These are phyloP conservation scores for Epinephelus moara DNA, from an alignment of 2,113 vertebrate species.

Conservation along the genomic window DNA sequence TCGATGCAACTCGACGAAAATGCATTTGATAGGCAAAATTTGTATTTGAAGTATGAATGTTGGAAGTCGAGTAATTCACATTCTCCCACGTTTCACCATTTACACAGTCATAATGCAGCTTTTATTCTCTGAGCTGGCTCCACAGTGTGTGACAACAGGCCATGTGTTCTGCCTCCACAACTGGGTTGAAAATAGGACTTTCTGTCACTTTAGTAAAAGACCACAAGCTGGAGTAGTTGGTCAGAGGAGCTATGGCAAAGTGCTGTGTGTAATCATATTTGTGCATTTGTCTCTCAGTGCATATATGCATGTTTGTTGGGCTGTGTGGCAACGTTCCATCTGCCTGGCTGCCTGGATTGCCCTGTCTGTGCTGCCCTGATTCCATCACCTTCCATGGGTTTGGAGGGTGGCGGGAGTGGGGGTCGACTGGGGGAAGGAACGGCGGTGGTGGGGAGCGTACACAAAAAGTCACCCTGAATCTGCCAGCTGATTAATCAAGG, in stretches of 20 bases:
- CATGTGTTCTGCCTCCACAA: constrained; percentile 39
- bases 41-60: background rate
- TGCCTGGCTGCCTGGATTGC: constrained; percentile 58
- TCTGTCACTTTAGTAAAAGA: constrained; percentile 42
- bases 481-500: constrained; percentile 92
- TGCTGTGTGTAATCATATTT: constrained; percentile 37
- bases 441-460: constrained; percentile 67
- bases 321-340: constrained; percentile 59
- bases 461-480: constrained; percentile 90
- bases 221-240: constrained; percentile 41
- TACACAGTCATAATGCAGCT: background rate
- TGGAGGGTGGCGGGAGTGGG: constrained; percentile 16
- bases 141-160: constrained; percentile 61
- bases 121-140: constrained; percentile 40
- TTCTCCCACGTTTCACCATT: background rate
- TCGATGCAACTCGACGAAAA: constrained; percentile 2
- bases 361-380: constrained; percentile 70
- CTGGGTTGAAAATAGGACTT: constrained; percentile 20
- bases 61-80: constrained; percentile 2
- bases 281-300: constrained; percentile 33
- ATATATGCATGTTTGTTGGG: constrained; percentile 4
- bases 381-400: constrained; percentile 75
- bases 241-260: constrained; percentile 17
- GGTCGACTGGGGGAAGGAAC: constrained; percentile 43
- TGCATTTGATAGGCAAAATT: background rate